A percentile compares a stretch with the other conserved stretches of the same genome.
Conservation (phyloP, 2,888 invertebrate species). For the Platynereis dumerilii region DNA sequence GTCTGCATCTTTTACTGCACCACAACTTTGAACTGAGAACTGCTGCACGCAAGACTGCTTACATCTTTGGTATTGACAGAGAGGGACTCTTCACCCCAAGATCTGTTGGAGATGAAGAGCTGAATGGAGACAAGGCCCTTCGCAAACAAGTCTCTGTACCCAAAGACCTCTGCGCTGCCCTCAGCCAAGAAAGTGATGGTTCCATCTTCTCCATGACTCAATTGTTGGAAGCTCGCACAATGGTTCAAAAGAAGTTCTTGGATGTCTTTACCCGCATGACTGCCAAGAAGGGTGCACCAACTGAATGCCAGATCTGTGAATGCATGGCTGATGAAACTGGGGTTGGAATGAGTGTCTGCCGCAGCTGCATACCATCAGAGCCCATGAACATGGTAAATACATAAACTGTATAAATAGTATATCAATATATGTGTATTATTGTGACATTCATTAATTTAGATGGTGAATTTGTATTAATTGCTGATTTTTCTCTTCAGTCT, state of each 20-base stretch:
- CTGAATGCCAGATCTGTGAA: conserved; percentile 64
- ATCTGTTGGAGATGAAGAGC: conserved; percentile 73
- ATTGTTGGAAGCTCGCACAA: conserved; percentile 37
- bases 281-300: conserved; percentile 51
- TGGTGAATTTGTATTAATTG: no score
- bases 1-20: conserved; percentile 33
- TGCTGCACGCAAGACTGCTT: conserved; percentile 25
- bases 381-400: conserved; percentile 16
- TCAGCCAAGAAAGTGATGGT: conserved; percentile 73
- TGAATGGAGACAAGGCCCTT: conserved; percentile 54
- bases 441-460: no score
- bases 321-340: conserved; percentile 63
- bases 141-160: conserved; percentile 47
- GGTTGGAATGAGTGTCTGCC: conserved; percentile 61
- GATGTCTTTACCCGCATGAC: conserved; percentile 61
- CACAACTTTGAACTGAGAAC: conserved; percentile 32
- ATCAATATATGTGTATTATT: no score
- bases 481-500: no score
- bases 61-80: conserved; percentile 49
- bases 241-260: conserved; percentile 42
- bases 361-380: conserved; percentile 40
- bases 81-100: conserved; percentile 80
- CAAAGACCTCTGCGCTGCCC: conserved; percentile 69
- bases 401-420: no score
- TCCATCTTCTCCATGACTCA: conserved; percentile 71